Evolutionary conservation across 2,888 invertebrate genomes (phyloP).

Genomic region (Epiblema foenella): DNA sequence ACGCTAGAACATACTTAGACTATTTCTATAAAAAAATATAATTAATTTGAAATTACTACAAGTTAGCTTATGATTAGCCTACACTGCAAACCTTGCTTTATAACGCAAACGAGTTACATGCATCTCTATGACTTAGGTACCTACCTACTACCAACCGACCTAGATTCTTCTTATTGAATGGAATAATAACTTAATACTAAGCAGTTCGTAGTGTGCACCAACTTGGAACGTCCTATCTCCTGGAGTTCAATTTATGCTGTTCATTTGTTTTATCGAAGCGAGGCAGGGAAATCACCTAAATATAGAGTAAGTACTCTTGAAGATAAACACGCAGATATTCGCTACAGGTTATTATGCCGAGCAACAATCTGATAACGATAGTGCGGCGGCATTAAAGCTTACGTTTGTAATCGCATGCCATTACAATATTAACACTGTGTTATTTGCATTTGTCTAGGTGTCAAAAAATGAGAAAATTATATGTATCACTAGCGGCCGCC

Average conservation of each 20-base stretch:
- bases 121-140: neutral
- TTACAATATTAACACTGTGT: conserved; percentile 1
- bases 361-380: conserved; percentile 33
- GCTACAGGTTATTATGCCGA: conserved; percentile 38
- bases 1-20: no score
- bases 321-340: conserved; percentile 14
- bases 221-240: conserved; percentile 3
- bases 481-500: no score
- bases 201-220: neutral
- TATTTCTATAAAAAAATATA: no score
- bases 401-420: conserved; percentile 7
- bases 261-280: conserved; percentile 10
- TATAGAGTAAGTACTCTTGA: conserved; percentile 23
- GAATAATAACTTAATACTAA: neutral
- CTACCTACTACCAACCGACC: no score
- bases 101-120: conserved; percentile 10
- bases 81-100: conserved; percentile 26
- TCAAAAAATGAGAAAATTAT: no score
- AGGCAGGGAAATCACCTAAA: conserved; percentile 29
- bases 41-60: conserved; percentile 18
- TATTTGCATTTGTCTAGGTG: neutral
- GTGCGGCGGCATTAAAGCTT: neutral
- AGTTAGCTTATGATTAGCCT: conserved; percentile 6
- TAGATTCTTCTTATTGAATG: no score
- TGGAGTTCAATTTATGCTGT: neutral